phyloP scores from a whole-genome alignment of 2,113 vertebrate species.

The Neolamprologus modestus region DNA sequence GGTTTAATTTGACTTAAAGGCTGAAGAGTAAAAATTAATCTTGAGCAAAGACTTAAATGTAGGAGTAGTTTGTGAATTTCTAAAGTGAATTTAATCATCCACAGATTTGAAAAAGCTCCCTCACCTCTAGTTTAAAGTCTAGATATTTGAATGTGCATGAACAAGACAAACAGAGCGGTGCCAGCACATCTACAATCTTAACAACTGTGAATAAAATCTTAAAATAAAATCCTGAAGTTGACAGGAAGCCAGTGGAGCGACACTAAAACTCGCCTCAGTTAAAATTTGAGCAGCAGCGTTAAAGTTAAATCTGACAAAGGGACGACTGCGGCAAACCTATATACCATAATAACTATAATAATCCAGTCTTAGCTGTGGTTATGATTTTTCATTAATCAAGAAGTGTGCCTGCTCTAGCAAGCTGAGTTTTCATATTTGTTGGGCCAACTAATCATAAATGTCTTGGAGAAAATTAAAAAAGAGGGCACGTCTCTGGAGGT shows the following conservation, averaged over 20 bases:
- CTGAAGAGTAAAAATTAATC: neutral
- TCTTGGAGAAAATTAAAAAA: neutral
- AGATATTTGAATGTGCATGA: accelerated
- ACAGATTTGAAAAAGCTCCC: neutral
- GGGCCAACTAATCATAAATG: neutral
- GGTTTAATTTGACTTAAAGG: neutral
- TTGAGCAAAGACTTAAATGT: neutral
- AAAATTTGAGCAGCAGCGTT: neutral
- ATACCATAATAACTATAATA: neutral
- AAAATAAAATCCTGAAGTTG: neutral
- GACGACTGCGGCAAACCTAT: neutral
- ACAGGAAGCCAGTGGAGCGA: neutral
- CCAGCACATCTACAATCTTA: neutral
- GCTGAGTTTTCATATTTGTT: neutral
- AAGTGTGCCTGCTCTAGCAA: accelerated
- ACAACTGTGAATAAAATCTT: neutral
- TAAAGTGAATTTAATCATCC: neutral
- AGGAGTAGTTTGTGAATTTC: neutral
- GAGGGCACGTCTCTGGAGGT: accelerated
- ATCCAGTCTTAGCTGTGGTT: neutral
- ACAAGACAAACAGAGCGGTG: neutral
- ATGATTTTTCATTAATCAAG: neutral
- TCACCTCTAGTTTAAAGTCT: neutral
- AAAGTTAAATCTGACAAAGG: neutral
- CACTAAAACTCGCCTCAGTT: neutral